Percentiles rank a stretch among this genome's conserved stretches.
phyloP scores from a whole-genome alignment of 2,888 invertebrate species.

The Scelioninae gen. 1 region DNA sequence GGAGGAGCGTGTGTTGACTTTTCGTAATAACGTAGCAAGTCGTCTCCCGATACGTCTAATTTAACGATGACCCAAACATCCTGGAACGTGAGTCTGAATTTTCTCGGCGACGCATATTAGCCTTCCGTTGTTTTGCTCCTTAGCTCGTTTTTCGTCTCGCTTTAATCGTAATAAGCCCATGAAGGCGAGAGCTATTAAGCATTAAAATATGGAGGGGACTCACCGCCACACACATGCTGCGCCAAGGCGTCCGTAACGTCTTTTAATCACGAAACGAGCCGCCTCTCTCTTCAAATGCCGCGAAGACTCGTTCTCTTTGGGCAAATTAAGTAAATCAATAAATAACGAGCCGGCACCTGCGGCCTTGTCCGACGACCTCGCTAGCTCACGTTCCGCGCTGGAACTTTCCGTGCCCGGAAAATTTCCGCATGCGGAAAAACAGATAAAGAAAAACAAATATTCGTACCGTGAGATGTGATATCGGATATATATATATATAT shows the following conservation, averaged over 20 bases:
- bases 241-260: slow-evolving; percentile 82
- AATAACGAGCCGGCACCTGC: slow-evolving; percentile 83
- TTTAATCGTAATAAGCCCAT: slow-evolving; percentile 78
- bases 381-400: slow-evolving; percentile 46
- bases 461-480: too few species aligned
- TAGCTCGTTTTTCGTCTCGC: slow-evolving; percentile 65
- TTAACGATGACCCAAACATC: slow-evolving; percentile 68
- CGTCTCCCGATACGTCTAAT: slow-evolving; percentile 61
- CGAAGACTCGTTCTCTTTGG: slow-evolving; percentile 78
- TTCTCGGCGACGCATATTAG: slow-evolving; percentile 65
- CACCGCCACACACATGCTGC: slow-evolving; percentile 80
- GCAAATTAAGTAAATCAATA: slow-evolving; percentile 83
- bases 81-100: slow-evolving; percentile 68
- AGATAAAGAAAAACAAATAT: too few species aligned
- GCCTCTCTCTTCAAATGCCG: slow-evolving; percentile 79
- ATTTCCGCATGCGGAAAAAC: slow-evolving; percentile 28
- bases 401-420: slow-evolving; percentile 40
- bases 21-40: slow-evolving; percentile 52
- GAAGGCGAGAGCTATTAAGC: slow-evolving; percentile 81
- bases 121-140: slow-evolving; percentile 61
- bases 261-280: slow-evolving; percentile 83
- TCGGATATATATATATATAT: too few species aligned
- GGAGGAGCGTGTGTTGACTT: slow-evolving; percentile 48
- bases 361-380: slow-evolving; percentile 74
- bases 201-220: slow-evolving; percentile 80